phyloP scores from a whole-genome alignment of 2,797 vertebrate genomes.

The Cheirogaleus major region DNA sequence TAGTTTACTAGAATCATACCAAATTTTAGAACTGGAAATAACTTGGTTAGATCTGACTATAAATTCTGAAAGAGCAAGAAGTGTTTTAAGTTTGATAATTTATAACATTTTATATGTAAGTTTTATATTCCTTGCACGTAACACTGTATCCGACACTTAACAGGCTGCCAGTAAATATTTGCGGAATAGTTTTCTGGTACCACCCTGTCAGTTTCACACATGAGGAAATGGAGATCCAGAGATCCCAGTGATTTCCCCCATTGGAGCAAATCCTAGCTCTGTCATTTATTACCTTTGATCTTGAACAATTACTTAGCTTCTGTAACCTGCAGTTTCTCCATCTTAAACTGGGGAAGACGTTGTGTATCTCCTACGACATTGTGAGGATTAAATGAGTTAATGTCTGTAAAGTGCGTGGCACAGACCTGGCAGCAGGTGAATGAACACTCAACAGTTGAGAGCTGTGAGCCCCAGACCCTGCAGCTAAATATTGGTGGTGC shows the following conservation, averaged over 20 bases:
- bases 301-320: background rate
- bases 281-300: background rate
- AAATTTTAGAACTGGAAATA: background rate
- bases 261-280: background rate
- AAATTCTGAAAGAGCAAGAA: background rate
- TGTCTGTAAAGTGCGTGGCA: background rate
- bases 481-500: too few species aligned
- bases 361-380: accelerated
- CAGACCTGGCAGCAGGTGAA: background rate
- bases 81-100: background rate
- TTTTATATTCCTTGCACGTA: background rate
- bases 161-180: background rate
- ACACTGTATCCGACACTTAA: background rate
- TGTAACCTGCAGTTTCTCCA: background rate
- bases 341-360: background rate
- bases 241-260: background rate
- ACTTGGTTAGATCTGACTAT: background rate
- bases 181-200: background rate
- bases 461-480: background rate
- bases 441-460: background rate
- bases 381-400: background rate
- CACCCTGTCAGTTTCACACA: background rate
- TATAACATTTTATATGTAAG: background rate
- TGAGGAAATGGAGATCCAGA: background rate
- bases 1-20: background rate